Evolutionary conservation across 2,797 vertebrate species (phyloP).

Genomic region (Channallabes apus): DNA sequence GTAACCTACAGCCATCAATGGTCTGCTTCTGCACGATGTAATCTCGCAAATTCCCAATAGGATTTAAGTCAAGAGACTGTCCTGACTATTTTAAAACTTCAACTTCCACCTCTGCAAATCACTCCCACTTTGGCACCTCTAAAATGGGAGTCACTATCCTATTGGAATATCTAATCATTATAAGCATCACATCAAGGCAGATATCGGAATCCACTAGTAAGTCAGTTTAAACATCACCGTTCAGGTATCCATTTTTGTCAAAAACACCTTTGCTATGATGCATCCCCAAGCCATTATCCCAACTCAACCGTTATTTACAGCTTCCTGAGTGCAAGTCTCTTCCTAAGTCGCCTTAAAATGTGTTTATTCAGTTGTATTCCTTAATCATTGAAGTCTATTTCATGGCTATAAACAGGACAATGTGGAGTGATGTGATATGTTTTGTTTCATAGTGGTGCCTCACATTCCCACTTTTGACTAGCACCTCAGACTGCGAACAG

Average conservation of each 20-base stretch:
- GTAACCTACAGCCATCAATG: no score
- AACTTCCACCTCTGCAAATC: not conserved
- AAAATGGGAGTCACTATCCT: not conserved
- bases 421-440: not conserved
- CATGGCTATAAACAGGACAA: not conserved
- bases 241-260: not conserved
- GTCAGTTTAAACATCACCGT: not conserved
- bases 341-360: no score
- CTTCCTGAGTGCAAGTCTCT: not conserved
- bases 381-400: not conserved
- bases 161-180: not conserved
- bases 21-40: not conserved
- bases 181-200: not conserved
- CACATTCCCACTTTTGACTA: not conserved
- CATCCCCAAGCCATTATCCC: not conserved
- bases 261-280: not conserved
- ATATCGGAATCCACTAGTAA: not conserved
- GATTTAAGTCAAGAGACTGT: not conserved
- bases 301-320: not conserved
- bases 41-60: not conserved
- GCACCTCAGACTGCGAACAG: not conserved
- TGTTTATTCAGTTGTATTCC: not conserved
- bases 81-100: not conserved
- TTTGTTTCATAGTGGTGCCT: not conserved
- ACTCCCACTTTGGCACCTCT: not conserved